phyloP scores from a whole-genome alignment of 2,113 vertebrate species.

The Cochlearius cochlearius region DNA sequence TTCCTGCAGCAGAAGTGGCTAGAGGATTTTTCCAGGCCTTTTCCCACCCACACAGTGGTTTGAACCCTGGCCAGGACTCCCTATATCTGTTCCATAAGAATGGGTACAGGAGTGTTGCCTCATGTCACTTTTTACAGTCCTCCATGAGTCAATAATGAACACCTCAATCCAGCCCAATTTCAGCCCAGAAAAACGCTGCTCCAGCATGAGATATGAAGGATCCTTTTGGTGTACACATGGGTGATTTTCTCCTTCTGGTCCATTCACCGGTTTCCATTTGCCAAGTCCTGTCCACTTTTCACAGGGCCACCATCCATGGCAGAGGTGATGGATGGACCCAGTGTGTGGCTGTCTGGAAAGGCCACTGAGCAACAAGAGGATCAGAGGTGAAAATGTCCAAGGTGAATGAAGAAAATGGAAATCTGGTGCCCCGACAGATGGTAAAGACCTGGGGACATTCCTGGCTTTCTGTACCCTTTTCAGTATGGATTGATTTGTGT shows the following conservation, averaged over 20 bases:
- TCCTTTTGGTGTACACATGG: not conserved
- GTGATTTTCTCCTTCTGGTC: not conserved
- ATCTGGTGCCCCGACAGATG: not conserved
- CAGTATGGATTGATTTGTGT: not conserved
- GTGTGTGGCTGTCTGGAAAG: not conserved
- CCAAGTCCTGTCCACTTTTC: not conserved
- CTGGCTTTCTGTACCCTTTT: not conserved
- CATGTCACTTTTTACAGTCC: not conserved
- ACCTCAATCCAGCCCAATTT: not conserved
- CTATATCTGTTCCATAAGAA: not conserved
- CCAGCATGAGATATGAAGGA: not conserved
- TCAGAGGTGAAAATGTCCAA: not conserved
- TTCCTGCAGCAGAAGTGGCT: not conserved
- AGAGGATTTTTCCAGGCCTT: not conserved
- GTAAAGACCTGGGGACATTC: not conserved
- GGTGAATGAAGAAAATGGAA: not conserved
- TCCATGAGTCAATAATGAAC: not conserved
- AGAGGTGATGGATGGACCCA: slow-evolving; percentile 19
- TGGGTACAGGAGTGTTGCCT: not conserved
- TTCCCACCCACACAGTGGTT: not conserved
- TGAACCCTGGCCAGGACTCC: not conserved
- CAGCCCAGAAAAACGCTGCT: not conserved
- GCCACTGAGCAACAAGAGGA: not conserved
- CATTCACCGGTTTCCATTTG: not conserved
- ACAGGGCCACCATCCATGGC: not conserved